phyloP scores from a whole-genome alignment of 2,797 vertebrate genomes.

The Phataginus tricuspis region DNA sequence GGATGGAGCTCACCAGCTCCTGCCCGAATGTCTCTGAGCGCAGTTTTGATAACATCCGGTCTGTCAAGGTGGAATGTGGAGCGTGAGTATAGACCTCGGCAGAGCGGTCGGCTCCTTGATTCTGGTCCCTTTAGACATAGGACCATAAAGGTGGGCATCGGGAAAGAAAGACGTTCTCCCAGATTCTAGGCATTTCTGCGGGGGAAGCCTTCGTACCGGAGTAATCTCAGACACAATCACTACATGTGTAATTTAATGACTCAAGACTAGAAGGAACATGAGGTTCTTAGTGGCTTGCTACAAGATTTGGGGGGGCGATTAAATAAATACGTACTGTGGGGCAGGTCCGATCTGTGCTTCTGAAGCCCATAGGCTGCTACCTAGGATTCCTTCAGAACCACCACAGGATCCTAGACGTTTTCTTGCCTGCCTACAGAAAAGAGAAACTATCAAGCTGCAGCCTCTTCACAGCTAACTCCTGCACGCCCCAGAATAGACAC shows the following conservation, averaged over 20 bases:
- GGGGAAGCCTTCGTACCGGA: not conserved
- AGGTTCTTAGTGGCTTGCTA: not conserved
- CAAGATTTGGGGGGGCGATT: not conserved
- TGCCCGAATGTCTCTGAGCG: constrained; percentile 95
- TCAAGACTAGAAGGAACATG: constrained; percentile 14
- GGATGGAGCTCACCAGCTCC: constrained; percentile 94
- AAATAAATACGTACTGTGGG: not conserved
- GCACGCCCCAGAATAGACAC: not conserved
- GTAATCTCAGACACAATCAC: not conserved
- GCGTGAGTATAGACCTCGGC: constrained; percentile 89
- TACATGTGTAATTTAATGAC: constrained; percentile 20
- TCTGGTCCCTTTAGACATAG: not conserved
- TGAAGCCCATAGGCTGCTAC: not conserved
- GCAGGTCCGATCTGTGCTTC: not conserved
- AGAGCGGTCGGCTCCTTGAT: not conserved
- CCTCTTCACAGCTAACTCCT: not conserved
- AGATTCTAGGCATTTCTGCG: constrained; percentile 1
- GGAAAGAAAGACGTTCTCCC: not conserved
- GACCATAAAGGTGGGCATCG: not conserved
- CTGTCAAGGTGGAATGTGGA: constrained; percentile 96
- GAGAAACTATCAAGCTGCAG: not conserved
- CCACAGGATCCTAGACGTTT: not conserved
- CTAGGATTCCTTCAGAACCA: constrained; percentile 8
- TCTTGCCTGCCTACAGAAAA: constrained; percentile 33
- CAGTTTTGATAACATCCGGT: constrained; percentile 93